Evolutionary conservation across 2,888 invertebrate genomes (phyloP), one percentile per base, ranked within the genome.

Genomic region (Lutraria lutraria): DNA sequence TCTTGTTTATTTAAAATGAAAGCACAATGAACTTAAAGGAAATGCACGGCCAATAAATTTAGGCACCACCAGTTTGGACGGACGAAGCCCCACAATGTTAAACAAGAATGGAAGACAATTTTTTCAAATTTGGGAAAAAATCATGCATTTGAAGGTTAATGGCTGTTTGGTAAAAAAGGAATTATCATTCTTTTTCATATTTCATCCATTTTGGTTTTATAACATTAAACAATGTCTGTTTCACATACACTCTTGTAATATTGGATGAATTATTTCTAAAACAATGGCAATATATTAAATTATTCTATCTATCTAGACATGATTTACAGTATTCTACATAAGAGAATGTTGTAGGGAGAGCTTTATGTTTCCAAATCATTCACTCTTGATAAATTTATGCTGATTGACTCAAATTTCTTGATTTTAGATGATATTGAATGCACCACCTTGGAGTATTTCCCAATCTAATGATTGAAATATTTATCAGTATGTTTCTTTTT

Each of bases 361-460:
- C n/a, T 68, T 68, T 25, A 68, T 68, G 63, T 68, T 21, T 25
- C 25, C 63, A 8, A 25, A 68, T 68, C 63, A 68, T 68, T 12
- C 63, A 25, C 6, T 68, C 63, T 68, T 68, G 63, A 25, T 25
- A 68, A 68, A 68, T 68, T 68, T 68, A 68, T 25, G 25, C 63
- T 25, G 63, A 68, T 68, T 68, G 63, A 68, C 63, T 68, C 6
- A 68, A 68, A 68, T 68, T 68, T 68, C 63, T 68, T 25, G 63
- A 68, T 68, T 68, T 68, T 25, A 68, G 63, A 68, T 68, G 25
- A 68, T 68, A 68, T 68, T 68, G 63, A n/a, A 68, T 68, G 12
- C 12, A 25, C 63, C 63, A 68, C 25, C 25, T n/a, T n/a, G 63
- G 63, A 68, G 25, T 25, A 25, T 12, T 8, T 25, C 25, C 25